Evolutionary conservation across 2,113 vertebrate species (phyloP).

Genomic region (Turdus rufiventris): DNA sequence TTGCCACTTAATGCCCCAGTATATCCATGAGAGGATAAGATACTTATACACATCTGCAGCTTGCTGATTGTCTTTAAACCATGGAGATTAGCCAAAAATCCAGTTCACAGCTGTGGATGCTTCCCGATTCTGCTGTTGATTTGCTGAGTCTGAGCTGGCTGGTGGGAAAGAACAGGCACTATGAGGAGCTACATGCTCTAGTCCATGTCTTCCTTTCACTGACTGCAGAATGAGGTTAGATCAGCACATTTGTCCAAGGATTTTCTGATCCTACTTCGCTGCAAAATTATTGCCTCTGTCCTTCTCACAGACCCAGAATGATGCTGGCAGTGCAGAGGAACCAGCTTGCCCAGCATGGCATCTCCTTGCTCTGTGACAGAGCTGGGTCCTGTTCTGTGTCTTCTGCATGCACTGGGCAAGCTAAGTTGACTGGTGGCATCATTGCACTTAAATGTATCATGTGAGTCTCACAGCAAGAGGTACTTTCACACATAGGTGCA

Average conservation of each 20-base stretch:
- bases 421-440: background rate
- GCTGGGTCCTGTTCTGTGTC: background rate
- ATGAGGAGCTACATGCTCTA: background rate
- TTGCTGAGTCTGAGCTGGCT: background rate
- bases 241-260: background rate
- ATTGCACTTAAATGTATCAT: background rate
- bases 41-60: background rate
- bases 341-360: rapidly evolving
- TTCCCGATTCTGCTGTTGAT: background rate
- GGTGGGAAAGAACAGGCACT: background rate
- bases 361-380: background rate
- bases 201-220: background rate
- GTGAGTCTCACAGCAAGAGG: background rate
- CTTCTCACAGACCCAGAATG: background rate
- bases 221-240: background rate
- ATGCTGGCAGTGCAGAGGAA: background rate
- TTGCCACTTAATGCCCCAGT: background rate
- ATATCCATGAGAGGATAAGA: background rate
- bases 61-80: background rate
- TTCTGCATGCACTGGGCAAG: background rate
- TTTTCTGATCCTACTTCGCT: background rate
- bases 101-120: background rate
- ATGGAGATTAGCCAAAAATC: background rate
- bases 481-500: rapidly evolving
- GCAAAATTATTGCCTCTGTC: background rate